Evolutionary conservation across 1,140 invertebrate genomes (phyloP).

Genomic region (Zelostemma sp.): DNA sequence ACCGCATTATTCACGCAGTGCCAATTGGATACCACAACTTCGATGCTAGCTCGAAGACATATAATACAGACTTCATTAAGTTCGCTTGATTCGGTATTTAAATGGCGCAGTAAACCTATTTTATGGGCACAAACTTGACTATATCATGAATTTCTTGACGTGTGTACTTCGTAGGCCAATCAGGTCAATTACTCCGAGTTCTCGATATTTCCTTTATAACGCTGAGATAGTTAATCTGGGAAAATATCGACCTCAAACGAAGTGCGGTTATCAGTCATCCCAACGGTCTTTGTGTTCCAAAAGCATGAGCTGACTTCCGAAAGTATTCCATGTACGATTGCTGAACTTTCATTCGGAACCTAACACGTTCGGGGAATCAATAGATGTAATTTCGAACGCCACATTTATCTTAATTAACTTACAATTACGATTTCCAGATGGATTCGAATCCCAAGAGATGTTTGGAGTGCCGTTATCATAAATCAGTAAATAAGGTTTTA

Average conservation of each 20-base stretch:
- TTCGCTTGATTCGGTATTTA: no score
- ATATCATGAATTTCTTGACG: no score
- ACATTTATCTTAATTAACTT: slow-evolving; percentile 1
- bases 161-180: no score
- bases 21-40: no score
- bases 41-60: no score
- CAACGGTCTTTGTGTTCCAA: neutral
- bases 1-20: no score
- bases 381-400: neutral
- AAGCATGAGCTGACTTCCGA: neutral
- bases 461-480: neutral
- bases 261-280: neutral
- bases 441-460: neutral
- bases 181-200: neutral
- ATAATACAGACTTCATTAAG: no score
- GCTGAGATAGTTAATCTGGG: neutral
- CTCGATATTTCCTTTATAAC: neutral
- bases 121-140: no score
- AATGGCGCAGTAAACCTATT: no score
- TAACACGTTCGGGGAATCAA: neutral
- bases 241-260: neutral
- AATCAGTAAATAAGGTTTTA: no score
- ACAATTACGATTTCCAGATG: neutral
- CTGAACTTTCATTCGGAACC: neutral
- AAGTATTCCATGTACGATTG: no score